Evolutionary conservation across 2,797 vertebrate genomes (phyloP).

Genomic region (Rallus crepitans): DNA sequence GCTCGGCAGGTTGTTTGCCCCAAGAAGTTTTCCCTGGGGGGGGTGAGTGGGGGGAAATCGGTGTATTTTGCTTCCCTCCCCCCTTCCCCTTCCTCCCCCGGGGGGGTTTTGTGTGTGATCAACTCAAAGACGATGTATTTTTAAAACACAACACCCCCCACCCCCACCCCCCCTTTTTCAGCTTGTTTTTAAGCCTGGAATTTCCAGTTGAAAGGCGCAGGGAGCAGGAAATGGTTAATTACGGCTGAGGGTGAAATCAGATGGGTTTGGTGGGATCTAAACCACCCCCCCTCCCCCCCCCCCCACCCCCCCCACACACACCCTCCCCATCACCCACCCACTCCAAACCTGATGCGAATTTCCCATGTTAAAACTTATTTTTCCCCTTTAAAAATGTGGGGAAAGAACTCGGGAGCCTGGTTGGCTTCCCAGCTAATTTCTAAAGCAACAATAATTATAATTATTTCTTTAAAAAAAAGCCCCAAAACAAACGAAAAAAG

Average conservation of each 20-base stretch:
- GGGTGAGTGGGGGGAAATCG: not conserved
- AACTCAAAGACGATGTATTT: not conserved
- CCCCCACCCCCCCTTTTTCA: not conserved
- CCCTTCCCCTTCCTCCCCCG: too few relatives aligned
- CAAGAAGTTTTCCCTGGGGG: not conserved
- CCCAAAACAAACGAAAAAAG: not conserved
- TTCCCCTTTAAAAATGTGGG: not conserved
- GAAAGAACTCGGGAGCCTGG: not conserved
- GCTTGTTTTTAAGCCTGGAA: slow-evolving; percentile 28
- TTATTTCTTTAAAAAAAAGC: too few relatives aligned
- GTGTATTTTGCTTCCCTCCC: not conserved
- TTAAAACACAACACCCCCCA: too few relatives aligned
- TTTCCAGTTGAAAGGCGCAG: slow-evolving; percentile 44
- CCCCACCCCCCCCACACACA: too few relatives aligned
- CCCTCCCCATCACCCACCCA: too few relatives aligned
- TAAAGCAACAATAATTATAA: not conserved
- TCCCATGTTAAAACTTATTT: too few relatives aligned
- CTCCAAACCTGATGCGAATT: not conserved
- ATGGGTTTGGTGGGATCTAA: not conserved
- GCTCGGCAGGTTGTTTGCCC: not conserved
- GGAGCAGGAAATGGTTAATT: slow-evolving; percentile 64
- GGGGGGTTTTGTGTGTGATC: too few relatives aligned
- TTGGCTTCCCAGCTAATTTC: not conserved
- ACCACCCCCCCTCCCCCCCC: not conserved
- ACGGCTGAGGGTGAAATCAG: not conserved